A percentile compares a stretch with the other conserved stretches of the same genome.
These are phyloP conservation scores for Cyphomyrmex costatus DNA, from an alignment of 1,140 invertebrate genomes.

Conservation along the genomic window DNA sequence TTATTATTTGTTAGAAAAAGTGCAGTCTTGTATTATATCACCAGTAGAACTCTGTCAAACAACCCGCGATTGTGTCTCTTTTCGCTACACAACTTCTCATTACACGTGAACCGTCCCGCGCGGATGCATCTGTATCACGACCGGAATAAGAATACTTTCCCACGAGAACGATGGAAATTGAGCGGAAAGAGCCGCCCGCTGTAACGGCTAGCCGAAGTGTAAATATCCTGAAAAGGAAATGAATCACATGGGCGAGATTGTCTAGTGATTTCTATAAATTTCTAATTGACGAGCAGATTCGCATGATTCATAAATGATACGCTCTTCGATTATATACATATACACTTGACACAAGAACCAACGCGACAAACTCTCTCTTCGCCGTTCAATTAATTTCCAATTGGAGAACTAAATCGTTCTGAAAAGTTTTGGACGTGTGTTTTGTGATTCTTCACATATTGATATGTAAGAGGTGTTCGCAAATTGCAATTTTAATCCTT, in stretches of 20 bases:
- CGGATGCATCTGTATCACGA: slow-evolving; percentile 8
- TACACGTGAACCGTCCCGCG: slow-evolving; percentile 8
- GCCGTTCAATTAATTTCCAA: background rate
- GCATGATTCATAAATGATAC: slow-evolving; percentile 56
- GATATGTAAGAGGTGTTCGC: background rate
- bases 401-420: background rate
- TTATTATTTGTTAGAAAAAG: slow-evolving; percentile 7
- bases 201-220: slow-evolving; percentile 17
- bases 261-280: slow-evolving; percentile 65
- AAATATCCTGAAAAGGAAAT: slow-evolving; percentile 53
- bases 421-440: background rate
- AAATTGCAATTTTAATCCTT: background rate
- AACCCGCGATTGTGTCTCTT: background rate
- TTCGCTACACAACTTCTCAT: background rate
- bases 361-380: background rate
- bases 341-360: background rate
- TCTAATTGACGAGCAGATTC: slow-evolving; percentile 65
- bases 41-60: background rate
- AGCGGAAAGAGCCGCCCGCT: slow-evolving; percentile 61
- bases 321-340: slow-evolving; percentile 19
- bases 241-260: slow-evolving; percentile 43
- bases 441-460: background rate
- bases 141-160: slow-evolving; percentile 47
- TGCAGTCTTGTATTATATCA: background rate
- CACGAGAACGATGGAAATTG: slow-evolving; percentile 66